Evolutionary conservation across 2,888 invertebrate species (phyloP).

Genomic region (Megaustenia siamemsis): DNA sequence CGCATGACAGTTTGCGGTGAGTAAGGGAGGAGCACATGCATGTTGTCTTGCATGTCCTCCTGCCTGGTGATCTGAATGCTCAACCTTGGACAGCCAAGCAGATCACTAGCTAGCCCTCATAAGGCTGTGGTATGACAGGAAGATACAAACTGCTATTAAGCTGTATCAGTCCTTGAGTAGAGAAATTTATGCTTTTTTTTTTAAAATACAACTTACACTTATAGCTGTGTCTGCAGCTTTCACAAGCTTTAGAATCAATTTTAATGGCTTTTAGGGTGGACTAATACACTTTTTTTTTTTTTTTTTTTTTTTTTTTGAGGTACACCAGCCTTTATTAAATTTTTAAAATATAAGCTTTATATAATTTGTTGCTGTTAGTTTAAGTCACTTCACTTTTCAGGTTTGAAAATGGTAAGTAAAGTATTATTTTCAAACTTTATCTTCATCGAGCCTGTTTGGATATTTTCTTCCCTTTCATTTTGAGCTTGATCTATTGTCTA

Average conservation of each 20-base stretch:
- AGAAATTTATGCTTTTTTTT: constrained; percentile 20
- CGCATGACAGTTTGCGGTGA: constrained; percentile 57
- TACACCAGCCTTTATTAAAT: too few species aligned
- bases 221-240: constrained; percentile 19
- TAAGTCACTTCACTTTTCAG: constrained; percentile 20
- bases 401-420: constrained; percentile 5
- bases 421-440: background rate
- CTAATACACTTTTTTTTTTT: background rate
- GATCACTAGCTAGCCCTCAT: constrained; percentile 28
- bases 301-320: background rate
- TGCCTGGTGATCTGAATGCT: constrained; percentile 1
- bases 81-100: constrained; percentile 37
- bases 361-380: background rate
- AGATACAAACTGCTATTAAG: constrained; percentile 24
- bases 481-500: too few species aligned
- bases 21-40: constrained; percentile 46
- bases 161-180: constrained; percentile 12
- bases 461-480: too few species aligned
- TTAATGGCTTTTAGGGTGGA: constrained; percentile 11
- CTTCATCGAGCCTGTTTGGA: too few species aligned
- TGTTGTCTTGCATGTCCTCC: constrained; percentile 26
- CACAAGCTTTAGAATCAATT: constrained; percentile 9
- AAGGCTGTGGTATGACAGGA: constrained; percentile 24
- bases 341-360: background rate
- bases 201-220: constrained; percentile 13